phyloP scores from a whole-genome alignment of 2,113 vertebrate species.

The Chaetodon trifascialis region DNA sequence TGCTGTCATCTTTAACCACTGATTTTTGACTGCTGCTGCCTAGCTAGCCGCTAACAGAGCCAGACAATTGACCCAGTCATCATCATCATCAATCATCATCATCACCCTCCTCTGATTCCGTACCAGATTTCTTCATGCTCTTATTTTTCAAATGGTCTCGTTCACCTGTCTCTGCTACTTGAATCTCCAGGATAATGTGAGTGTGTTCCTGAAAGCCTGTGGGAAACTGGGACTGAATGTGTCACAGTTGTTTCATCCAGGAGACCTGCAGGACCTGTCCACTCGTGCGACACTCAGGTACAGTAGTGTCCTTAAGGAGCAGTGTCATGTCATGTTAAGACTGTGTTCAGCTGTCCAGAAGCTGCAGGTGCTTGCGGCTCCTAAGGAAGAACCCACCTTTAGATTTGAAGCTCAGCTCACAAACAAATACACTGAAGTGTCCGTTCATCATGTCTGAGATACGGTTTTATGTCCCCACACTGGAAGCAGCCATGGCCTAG shows the following conservation, averaged over 20 bases:
- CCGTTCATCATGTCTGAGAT: background rate
- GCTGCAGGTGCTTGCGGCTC: background rate
- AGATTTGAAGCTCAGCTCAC: background rate
- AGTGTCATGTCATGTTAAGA: background rate
- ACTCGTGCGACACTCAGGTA: constrained; percentile 95
- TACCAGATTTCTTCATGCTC: background rate
- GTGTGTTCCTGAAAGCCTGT: constrained; percentile 95
- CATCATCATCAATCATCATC: background rate
- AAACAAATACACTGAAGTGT: background rate
- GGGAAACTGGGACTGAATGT: constrained; percentile 95
- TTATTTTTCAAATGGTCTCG: background rate
- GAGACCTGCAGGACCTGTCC: constrained; percentile 98
- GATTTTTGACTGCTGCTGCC: background rate
- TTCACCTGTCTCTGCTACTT: constrained; percentile 58
- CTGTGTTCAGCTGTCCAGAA: background rate
- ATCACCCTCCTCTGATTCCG: background rate
- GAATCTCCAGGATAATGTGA: constrained; percentile 94
- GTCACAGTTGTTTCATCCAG: constrained; percentile 97
- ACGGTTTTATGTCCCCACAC: too few relatives aligned
- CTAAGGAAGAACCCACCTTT: too few relatives aligned
- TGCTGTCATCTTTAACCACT: background rate
- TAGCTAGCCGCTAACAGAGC: background rate
- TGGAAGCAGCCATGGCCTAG: too few relatives aligned
- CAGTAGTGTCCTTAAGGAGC: background rate
- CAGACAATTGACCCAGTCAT: background rate